Conservation (phyloP, 1,140 invertebrate genomes). For the Drosophila parvula region DNA sequence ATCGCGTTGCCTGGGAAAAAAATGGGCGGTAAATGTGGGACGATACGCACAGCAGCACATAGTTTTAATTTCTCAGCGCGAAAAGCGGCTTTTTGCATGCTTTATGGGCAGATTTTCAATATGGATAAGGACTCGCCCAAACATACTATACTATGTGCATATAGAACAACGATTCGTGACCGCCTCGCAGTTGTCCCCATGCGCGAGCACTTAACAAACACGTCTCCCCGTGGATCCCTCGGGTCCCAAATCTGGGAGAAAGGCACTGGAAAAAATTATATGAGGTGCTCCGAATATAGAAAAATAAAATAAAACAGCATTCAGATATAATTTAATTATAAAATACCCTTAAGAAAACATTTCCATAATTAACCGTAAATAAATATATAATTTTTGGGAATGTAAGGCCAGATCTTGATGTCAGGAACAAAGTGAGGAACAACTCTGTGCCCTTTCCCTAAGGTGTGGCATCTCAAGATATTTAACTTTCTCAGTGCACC, state of each 20-base stretch:
- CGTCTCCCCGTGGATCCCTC: not conserved
- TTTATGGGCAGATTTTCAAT: slow-evolving; percentile 51
- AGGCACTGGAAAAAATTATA: slow-evolving; percentile 6
- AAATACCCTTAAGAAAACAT: not conserved
- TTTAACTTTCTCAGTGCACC: slow-evolving; percentile 6
- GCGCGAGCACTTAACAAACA: slow-evolving; percentile 42
- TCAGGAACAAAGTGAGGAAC: no score
- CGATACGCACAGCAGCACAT: slow-evolving; percentile 27
- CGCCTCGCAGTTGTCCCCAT: slow-evolving; percentile 26
- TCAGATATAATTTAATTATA: not conserved
- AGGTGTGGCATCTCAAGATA: not conserved
- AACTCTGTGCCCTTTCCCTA: not conserved
- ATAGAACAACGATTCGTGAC: slow-evolving; percentile 29
- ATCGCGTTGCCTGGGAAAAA: slow-evolving; percentile 22
- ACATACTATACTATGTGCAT: slow-evolving; percentile 2
- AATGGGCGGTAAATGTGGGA: not conserved
- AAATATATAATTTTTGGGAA: not conserved
- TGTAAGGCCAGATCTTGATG: no score
- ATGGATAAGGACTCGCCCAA: slow-evolving; percentile 35
- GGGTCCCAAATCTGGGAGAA: slow-evolving; percentile 1
- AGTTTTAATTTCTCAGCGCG: slow-evolving; percentile 68
- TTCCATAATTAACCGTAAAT: no score
- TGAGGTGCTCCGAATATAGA: not conserved
- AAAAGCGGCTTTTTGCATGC: slow-evolving; percentile 31
- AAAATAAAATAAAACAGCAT: not conserved